A percentile compares a stretch with the other conserved stretches of the same genome.
phyloP scores from a whole-genome alignment of 2,113 vertebrate genomes.

The Martes martes region DNA sequence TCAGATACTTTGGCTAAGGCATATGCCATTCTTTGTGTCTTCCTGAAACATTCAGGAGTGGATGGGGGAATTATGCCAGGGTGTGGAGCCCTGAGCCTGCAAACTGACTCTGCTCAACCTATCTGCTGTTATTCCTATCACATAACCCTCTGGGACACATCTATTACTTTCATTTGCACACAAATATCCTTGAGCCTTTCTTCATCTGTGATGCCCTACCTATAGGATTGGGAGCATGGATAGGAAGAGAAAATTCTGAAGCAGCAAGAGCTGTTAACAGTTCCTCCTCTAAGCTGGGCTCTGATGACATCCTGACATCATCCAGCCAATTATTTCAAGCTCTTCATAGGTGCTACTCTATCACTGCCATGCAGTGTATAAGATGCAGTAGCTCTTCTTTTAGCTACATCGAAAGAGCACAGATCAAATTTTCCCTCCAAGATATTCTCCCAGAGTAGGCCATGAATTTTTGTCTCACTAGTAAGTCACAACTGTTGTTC shows the following conservation, averaged over 20 bases:
- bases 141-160: not conserved
- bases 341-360: not conserved
- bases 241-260: not conserved
- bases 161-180: not conserved
- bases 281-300: not conserved
- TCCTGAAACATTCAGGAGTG: not conserved
- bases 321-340: not conserved
- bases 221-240: not conserved
- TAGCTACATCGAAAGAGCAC: not conserved
- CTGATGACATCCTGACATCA: not conserved
- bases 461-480: not conserved
- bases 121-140: not conserved
- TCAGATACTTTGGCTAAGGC: not conserved
- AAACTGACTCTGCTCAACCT: not conserved
- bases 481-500: not conserved
- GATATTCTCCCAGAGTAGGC: not conserved
- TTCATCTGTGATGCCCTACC: not conserved
- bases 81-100: not conserved
- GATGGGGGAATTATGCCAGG: not conserved
- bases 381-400: not conserved
- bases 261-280: not conserved
- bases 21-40: not conserved
- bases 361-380: not conserved
- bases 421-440: not conserved
- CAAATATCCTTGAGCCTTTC: not conserved